Evolutionary conservation across 1,140 invertebrate genomes (phyloP).

Genomic region (Mesaphorura yosii): DNA sequence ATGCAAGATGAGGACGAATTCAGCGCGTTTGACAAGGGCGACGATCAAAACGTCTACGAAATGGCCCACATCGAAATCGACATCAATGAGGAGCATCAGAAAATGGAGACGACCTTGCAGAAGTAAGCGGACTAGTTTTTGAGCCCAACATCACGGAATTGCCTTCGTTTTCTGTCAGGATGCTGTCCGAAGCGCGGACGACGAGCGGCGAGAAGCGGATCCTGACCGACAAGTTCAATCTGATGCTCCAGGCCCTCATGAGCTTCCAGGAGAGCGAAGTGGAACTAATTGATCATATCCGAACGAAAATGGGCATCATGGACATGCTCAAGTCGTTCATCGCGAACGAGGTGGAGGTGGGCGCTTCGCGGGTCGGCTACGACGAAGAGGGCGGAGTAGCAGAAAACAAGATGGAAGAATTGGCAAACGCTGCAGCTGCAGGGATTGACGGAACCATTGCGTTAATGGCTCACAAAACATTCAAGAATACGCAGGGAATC

Average conservation of each 20-base stretch:
- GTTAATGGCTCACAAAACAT: neutral
- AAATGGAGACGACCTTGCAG: constrained; percentile 19
- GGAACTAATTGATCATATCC: constrained; percentile 18
- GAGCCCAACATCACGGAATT: neutral
- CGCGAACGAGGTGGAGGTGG: constrained; percentile 4
- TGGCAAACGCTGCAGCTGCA: neutral
- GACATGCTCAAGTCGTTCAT: constrained; percentile 19
- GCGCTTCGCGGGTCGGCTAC: neutral
- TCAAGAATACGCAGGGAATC: constrained; percentile 1
- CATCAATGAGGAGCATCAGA: constrained; percentile 12
- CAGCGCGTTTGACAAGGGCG: neutral
- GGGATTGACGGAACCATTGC: neutral
- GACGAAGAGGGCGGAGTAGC: neutral
- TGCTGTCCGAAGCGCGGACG: constrained; percentile 16
- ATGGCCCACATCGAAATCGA: constrained; percentile 21
- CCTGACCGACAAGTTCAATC: constrained; percentile 19
- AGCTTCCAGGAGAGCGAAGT: constrained; percentile 28
- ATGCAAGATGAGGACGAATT: neutral
- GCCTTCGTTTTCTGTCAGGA: neutral
- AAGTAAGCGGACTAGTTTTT: constrained; percentile 4
- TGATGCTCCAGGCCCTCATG: constrained; percentile 28
- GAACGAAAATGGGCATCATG: constrained; percentile 22
- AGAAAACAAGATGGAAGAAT: neutral
- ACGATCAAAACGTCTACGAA: constrained; percentile 7
- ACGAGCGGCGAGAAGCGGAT: constrained; percentile 16